A percentile compares a stretch with the other conserved stretches of the same genome.
Conservation (phyloP, 2,113 vertebrate genomes). For the Lycocorax pyrrhopterus region DNA sequence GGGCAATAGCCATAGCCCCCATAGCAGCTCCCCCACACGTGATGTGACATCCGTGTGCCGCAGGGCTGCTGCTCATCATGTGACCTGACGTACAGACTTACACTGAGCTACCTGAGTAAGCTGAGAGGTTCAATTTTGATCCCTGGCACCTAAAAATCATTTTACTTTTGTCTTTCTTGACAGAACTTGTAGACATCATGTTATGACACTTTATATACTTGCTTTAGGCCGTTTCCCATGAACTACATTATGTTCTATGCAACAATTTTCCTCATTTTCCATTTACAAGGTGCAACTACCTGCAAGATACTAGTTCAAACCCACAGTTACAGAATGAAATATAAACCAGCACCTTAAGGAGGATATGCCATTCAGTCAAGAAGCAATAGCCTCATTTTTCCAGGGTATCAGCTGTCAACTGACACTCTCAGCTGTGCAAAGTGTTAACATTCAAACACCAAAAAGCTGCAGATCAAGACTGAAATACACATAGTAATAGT, state of each 20-base stretch:
- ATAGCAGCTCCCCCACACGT: not conserved
- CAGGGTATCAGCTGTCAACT: not conserved
- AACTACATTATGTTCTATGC: not conserved
- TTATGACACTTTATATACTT: not conserved
- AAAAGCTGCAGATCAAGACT: not conserved
- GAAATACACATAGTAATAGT: not conserved
- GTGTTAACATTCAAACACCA: not conserved
- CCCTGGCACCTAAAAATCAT: not conserved
- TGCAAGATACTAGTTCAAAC: not conserved
- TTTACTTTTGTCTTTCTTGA: not conserved
- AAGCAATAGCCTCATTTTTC: not conserved
- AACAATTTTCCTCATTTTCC: not conserved
- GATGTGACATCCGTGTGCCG: not conserved
- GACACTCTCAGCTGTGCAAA: not conserved
- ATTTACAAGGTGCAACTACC: not conserved
- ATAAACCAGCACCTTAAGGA: not conserved
- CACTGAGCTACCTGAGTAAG: not conserved
- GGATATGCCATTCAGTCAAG: not conserved
- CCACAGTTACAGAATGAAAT: not conserved
- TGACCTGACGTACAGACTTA: not conserved
- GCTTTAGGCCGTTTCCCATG: not conserved
- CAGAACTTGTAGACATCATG: not conserved
- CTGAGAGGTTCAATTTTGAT: not conserved
- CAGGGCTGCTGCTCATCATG: not conserved
- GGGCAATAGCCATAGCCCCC: constrained; percentile 20